Evolutionary conservation across 2,797 vertebrate genomes (phyloP).

Genomic region (Artibeus jamaicensis): DNA sequence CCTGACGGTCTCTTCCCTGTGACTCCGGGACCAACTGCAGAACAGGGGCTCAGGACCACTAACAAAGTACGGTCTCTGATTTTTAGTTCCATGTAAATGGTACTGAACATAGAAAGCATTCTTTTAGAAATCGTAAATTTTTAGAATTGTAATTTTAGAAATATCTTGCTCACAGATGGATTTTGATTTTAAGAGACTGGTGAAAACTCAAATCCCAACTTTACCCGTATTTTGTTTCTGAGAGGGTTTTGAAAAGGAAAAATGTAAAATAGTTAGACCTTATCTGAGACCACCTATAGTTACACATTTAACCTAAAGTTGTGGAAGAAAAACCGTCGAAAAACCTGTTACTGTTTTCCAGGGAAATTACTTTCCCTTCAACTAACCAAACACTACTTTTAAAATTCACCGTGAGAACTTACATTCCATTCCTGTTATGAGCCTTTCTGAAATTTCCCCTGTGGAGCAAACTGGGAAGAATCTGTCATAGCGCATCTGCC

Average conservation of each 20-base stretch:
- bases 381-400: background rate
- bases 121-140: background rate
- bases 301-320: background rate
- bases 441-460: background rate
- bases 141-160: background rate
- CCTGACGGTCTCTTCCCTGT: background rate
- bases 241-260: background rate
- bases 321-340: background rate
- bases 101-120: background rate
- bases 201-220: background rate
- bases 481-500: background rate
- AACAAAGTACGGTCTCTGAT: background rate
- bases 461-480: background rate
- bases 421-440: background rate
- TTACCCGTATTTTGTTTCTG: background rate
- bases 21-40: background rate
- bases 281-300: conserved; percentile 4
- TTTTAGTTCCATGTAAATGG: background rate
- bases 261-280: background rate
- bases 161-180: background rate
- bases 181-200: conserved; percentile 1
- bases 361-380: background rate
- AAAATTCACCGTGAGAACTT: background rate
- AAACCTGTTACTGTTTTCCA: background rate
- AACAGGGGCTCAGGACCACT: background rate